Conservation (phyloP, 2,888 invertebrate genomes). For the Diaphora mendica region DNA sequence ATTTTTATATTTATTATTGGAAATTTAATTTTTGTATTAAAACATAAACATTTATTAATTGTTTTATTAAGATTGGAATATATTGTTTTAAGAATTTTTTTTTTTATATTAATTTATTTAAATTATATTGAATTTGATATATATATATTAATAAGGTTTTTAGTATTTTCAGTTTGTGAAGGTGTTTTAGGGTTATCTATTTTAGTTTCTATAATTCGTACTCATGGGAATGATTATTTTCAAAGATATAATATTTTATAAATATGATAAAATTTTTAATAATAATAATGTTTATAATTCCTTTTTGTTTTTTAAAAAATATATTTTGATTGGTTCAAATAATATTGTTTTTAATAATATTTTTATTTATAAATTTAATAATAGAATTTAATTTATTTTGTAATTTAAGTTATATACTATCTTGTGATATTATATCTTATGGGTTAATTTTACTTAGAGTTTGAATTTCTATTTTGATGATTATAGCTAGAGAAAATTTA, state of each 20-base stretch:
- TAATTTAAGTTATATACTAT: slow-evolving; percentile 77
- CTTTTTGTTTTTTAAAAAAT: slow-evolving; percentile 81
- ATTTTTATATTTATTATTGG: slow-evolving; percentile 83
- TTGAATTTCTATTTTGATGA: slow-evolving; percentile 87
- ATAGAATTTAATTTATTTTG: slow-evolving; percentile 67
- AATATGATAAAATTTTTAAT: slow-evolving; percentile 86
- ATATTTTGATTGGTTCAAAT: slow-evolving; percentile 85
- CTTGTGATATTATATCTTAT: slow-evolving; percentile 84
- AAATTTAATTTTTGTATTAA: slow-evolving; percentile 83
- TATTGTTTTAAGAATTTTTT: slow-evolving; percentile 86
- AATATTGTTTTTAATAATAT: slow-evolving; percentile 80
- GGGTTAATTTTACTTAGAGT: slow-evolving; percentile 85
- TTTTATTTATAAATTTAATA: slow-evolving; percentile 79
- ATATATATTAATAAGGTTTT: slow-evolving; percentile 87
- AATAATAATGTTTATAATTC: slow-evolving; percentile 80
- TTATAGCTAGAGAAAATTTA: slow-evolving; percentile 85
- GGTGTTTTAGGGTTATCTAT: slow-evolving; percentile 88
- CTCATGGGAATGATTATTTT: slow-evolving; percentile 89
- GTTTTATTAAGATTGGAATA: slow-evolving; percentile 87
- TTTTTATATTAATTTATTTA: slow-evolving; percentile 80
- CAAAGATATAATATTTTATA: slow-evolving; percentile 84
- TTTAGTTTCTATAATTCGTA: slow-evolving; percentile 88
- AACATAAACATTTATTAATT: slow-evolving; percentile 87
- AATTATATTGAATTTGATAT: slow-evolving; percentile 76
- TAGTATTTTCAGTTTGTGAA: slow-evolving; percentile 88